Evolutionary conservation across 2,888 invertebrate genomes (phyloP), one percentile per base, ranked within the genome.

Genomic region (Allophyes oxyacanthae): DNA sequence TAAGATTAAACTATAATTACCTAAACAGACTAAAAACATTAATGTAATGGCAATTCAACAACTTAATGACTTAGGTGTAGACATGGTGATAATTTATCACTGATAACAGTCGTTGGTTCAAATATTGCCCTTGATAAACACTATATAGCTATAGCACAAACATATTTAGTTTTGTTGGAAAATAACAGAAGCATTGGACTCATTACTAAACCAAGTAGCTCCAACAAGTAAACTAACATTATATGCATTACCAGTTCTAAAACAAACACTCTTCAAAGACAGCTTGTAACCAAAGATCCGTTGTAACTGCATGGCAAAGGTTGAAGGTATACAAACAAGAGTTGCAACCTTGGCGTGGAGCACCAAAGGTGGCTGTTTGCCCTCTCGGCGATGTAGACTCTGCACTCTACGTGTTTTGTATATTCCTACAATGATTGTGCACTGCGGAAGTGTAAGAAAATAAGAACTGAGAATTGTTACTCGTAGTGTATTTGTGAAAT

Each of bases 281-380:
- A 45, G 20, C 13, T 6, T n/a, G n/a, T n/a, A 42, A 15, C 14
- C 13, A 41, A 33, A 64, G 40, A 69, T 32, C 44, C 14, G 44
- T 33, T 28, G n/a, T n/a, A 46, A 46, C 14, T 44, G 5, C 38
- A 42, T 49, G 10, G 53, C 54, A 49, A 55, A 70, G 66, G 46
- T 60, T 25, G 38, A 38, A 48, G 33, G 52, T 63, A 37, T 8
- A 40, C 57, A 71, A 75, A 71, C 57, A 70, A 30, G 20, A 25
- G 20, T 9, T 49, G 44, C 44, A 58, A 48, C 75, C 66, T 65
- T 65, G 49, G 57, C 25, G 36, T 33, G 11, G 38, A 20, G 37
- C 37, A 58, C 66, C 50, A 71, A 75, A 66, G 55, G 72, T 64
- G 55, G 28, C 46, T 76, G 65, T 76, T 76, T 73, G 53, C 60